These are phyloP conservation scores for Amphimallon solstitiale DNA, from an alignment of 2,888 invertebrate species.

Conservation along the genomic window DNA sequence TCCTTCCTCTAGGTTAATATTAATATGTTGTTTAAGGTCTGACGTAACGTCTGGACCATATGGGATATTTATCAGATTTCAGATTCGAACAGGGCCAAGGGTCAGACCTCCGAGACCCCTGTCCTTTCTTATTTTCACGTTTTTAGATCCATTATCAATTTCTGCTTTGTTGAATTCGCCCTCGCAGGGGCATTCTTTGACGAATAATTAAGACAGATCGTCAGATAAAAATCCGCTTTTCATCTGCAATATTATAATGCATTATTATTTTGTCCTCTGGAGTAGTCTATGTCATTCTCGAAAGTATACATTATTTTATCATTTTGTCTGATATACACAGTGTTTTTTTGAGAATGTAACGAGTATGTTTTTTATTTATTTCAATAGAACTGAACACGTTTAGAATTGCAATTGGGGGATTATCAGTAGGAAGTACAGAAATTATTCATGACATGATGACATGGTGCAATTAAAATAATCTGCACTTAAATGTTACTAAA, in stretches of 20 bases:
- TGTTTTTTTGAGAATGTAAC: no score
- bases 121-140: conserved; percentile 47
- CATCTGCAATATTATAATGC: conserved; percentile 6
- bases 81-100: conserved; percentile 55
- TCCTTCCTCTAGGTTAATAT: no score
- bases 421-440: no score
- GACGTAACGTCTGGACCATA: conserved; percentile 50
- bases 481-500: no score
- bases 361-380: no score
- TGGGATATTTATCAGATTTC: conserved; percentile 53
- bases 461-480: no score
- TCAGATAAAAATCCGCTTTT: conserved; percentile 12
- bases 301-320: no score
- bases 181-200: conserved; percentile 40
- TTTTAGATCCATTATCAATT: conserved; percentile 45
- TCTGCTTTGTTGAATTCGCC: conserved; percentile 46
- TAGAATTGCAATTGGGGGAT: no score
- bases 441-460: no score
- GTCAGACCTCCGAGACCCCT: conserved; percentile 52
- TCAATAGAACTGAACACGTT: no score
- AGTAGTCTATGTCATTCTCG: no score
- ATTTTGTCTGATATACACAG: no score
- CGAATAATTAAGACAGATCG: conserved; percentile 33
- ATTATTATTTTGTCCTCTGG: conserved; percentile 3
- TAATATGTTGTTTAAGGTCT: conserved; percentile 29